phyloP scores from a whole-genome alignment of 64 coral and sea anemone species.

The Montipora foliosa region DNA sequence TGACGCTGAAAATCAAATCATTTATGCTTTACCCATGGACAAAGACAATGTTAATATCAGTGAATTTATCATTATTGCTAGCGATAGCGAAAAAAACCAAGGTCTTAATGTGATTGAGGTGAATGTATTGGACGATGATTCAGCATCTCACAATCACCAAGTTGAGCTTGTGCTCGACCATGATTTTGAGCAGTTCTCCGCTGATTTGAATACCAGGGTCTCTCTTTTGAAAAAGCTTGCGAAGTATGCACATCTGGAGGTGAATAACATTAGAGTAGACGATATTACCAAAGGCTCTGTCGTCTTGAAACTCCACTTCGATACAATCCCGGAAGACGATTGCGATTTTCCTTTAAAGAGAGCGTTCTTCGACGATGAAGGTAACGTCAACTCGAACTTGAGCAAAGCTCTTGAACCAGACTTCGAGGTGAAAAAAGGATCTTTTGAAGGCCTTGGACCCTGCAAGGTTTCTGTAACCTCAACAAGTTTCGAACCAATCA shows the following conservation, averaged over 20 bases:
- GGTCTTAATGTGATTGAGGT: constrained; percentile 59
- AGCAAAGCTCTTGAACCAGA: constrained; percentile 64
- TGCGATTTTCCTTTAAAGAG: constrained; percentile 35
- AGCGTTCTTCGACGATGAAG: constrained; percentile 4
- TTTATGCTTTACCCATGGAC: constrained; percentile 79
- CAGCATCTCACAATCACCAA: constrained; percentile 63
- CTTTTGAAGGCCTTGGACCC: constrained; percentile 51
- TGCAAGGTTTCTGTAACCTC: constrained; percentile 6
- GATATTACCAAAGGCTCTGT: constrained; percentile 56
- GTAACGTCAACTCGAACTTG: not conserved
- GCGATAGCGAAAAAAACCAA: constrained; percentile 44
- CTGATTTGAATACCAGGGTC: constrained; percentile 63
- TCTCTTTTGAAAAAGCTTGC: constrained; percentile 77
- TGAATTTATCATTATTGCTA: constrained; percentile 67
- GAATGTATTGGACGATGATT: constrained; percentile 35
- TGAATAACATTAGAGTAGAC: constrained; percentile 62
- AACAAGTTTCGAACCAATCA: not conserved
- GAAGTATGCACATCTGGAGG: constrained; percentile 69
- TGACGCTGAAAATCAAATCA: constrained; percentile 71
- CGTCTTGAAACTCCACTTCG: constrained; percentile 78
- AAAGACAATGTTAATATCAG: constrained; percentile 22
- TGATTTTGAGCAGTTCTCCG: constrained; percentile 60
- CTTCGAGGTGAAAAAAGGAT: constrained; percentile 60
- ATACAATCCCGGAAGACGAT: constrained; percentile 47
- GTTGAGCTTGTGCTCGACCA: constrained; percentile 69